Evolutionary conservation across 2,113 vertebrate species (phyloP).

Genomic region (Sapayoa aenigma): DNA sequence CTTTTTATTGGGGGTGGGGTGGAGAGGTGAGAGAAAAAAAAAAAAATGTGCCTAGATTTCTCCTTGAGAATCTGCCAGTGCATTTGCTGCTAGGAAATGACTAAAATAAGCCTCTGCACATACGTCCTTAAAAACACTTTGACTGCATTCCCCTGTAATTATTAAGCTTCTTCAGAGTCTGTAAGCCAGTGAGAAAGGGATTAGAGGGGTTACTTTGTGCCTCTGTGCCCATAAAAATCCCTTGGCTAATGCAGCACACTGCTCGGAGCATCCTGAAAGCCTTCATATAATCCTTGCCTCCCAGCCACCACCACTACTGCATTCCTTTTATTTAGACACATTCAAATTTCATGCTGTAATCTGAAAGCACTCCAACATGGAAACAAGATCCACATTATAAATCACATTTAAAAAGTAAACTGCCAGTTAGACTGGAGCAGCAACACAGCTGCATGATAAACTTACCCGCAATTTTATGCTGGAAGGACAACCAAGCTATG

Average conservation of each 20-base stretch:
- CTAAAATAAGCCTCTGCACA: conserved; percentile 63
- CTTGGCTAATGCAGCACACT: conserved; percentile 41
- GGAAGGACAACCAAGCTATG: background rate
- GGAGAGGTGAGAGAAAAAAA: background rate
- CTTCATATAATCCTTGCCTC: conserved; percentile 69
- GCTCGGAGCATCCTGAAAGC: conserved; percentile 64
- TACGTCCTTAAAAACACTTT: conserved; percentile 72
- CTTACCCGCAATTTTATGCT: background rate
- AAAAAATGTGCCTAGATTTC: background rate
- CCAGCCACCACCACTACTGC: background rate
- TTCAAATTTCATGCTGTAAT: conserved; percentile 56
- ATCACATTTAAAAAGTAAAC: conserved; percentile 7
- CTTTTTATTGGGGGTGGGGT: background rate
- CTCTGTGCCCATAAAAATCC: conserved; percentile 70
- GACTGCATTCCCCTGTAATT: conserved; percentile 67
- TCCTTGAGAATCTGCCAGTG: conserved; percentile 34
- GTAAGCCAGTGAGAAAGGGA: conserved; percentile 67
- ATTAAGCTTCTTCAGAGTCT: conserved; percentile 71
- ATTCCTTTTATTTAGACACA: conserved; percentile 62
- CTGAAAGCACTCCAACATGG: conserved; percentile 30
- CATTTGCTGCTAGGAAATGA: conserved; percentile 48
- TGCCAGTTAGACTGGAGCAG: background rate
- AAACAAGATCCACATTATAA: conserved; percentile 53
- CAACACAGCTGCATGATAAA: background rate
- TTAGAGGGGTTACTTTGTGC: conserved; percentile 69